Evolutionary conservation across 2,888 invertebrate species (phyloP).

Genomic region (Idaea straminata): DNA sequence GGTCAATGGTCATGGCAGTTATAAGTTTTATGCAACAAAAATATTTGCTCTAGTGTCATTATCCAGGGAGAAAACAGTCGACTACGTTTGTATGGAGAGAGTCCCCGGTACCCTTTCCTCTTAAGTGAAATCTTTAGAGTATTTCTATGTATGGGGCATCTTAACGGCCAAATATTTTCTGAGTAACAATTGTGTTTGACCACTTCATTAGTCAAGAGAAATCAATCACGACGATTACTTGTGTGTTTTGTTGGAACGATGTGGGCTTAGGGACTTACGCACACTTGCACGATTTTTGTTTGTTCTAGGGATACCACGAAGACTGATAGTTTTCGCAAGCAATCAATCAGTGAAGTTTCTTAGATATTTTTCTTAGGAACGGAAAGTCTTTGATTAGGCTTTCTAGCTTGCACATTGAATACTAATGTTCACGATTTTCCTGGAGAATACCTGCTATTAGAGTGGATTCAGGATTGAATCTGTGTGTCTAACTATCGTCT

Average conservation of each 20-base stretch:
- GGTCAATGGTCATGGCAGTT: too few relatives aligned
- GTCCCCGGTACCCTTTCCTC: too few relatives aligned
- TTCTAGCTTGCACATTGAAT: not conserved
- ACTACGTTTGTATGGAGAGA: too few relatives aligned
- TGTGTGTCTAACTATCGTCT: not conserved
- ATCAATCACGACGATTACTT: conserved; percentile 19
- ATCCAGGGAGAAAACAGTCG: too few relatives aligned
- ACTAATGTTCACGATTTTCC: not conserved
- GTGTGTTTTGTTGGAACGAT: conserved; percentile 17
- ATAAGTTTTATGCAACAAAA: too few relatives aligned
- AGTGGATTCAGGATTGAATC: not conserved
- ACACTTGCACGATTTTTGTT: conserved; percentile 15
- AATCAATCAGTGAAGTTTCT: conserved; percentile 25
- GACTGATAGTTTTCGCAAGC: conserved; percentile 21
- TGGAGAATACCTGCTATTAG: not conserved
- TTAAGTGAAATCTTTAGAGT: too few relatives aligned
- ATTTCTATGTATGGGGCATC: not conserved
- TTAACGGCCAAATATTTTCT: not conserved
- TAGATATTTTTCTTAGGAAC: conserved; percentile 15
- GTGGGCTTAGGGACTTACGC: conserved; percentile 20
- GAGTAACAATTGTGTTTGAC: not conserved
- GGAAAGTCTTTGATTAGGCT: conserved; percentile 13
- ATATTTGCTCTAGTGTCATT: too few relatives aligned
- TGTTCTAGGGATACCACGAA: conserved; percentile 13
- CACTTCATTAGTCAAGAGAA: conserved; percentile 4